Evolutionary conservation across 2,797 vertebrate genomes (phyloP), one percentile per base, ranked within the genome.

Genomic region (Sparidentex hasta): DNA sequence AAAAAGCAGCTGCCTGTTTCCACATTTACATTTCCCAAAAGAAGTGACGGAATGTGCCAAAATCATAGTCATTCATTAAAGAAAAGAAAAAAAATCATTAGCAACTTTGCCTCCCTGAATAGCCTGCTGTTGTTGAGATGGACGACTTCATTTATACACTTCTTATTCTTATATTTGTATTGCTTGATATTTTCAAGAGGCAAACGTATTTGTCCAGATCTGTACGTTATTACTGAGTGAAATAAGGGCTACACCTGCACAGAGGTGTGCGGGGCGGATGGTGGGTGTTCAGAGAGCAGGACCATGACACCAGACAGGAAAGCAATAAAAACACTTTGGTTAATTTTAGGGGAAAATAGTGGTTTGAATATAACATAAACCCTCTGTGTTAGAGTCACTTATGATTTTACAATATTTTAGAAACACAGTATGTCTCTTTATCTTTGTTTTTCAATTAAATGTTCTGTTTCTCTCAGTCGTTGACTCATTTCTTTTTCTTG

Each of bases 1-100:
- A 44, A 78, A 33, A 80, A 50, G 23, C 38, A 46, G 50, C 61
- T 80, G 46, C 55, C 44, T 62, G 59, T 59, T 65, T 46, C 64
- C 23, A 46, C 27, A 64, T 70, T 55, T 59, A 47, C 51, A 66
- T 23, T 75, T 64, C 21, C 21, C 44, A 41, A 63, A 55, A 8
- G 2, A 7, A 9, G 3, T 29, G n/a, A 29, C 29, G 47, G 47
- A 13, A 57, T 74, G 71, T 46, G n/a, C 11, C 8, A 27, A 74
- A 80, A 69, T 55, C 43, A 72, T 13, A 54, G 55, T 73, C 25
- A 33, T 52, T 75, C 7, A 2, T 58, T 20, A 38, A 18, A 29
- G 71, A 47, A 41, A 47, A 41, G 65, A 41, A 44, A 20, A 66
- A 51, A 6, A 46, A 38, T n/a, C 18, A 75, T 74, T 54, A 47